These are phyloP conservation scores for Champsocephalus esox DNA, from an alignment of 2,797 vertebrate genomes.

Conservation along the genomic window DNA sequence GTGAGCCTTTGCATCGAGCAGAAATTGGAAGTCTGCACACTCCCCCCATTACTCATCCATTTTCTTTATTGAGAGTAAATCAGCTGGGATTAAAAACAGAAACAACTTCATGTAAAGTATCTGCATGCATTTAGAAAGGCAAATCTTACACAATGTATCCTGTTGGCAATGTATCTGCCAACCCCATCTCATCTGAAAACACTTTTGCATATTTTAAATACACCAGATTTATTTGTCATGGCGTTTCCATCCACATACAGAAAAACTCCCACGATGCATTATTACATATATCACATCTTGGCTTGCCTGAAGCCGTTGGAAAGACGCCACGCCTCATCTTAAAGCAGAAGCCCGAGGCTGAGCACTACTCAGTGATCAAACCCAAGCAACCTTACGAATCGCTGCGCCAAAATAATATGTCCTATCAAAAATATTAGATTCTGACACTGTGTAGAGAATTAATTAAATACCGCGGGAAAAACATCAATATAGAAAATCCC, in stretches of 20 bases:
- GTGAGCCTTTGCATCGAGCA: conserved; percentile 37
- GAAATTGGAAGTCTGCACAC: conserved; percentile 12
- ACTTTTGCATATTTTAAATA: conserved; percentile 46
- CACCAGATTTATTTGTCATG: conserved; percentile 45
- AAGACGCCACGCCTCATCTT: conserved; percentile 60
- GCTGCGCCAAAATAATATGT: conserved; percentile 58
- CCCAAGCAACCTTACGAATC: conserved; percentile 54
- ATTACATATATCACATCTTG: conserved; percentile 59
- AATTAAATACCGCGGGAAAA: conserved; percentile 77
- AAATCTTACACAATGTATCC: conserved; percentile 5
- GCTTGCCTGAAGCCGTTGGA: conserved; percentile 60
- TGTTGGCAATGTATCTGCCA: conserved; percentile 5
- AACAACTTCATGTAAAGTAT: not conserved
- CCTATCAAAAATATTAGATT: conserved; percentile 77
- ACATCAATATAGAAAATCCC: conserved; percentile 76
- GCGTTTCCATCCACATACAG: conserved; percentile 32
- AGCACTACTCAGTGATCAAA: conserved; percentile 67
- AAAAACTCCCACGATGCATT: conserved; percentile 66
- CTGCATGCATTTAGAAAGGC: conserved; percentile 6
- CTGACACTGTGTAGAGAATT: conserved; percentile 70
- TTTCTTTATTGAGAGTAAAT: conserved; percentile 1
- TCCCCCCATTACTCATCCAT: not conserved
- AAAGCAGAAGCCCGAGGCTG: conserved; percentile 61
- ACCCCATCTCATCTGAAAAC: conserved; percentile 31
- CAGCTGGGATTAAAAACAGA: conserved; percentile 10